Evolutionary conservation across 2,113 vertebrate species (phyloP).

Genomic region (Egretta garzetta): DNA sequence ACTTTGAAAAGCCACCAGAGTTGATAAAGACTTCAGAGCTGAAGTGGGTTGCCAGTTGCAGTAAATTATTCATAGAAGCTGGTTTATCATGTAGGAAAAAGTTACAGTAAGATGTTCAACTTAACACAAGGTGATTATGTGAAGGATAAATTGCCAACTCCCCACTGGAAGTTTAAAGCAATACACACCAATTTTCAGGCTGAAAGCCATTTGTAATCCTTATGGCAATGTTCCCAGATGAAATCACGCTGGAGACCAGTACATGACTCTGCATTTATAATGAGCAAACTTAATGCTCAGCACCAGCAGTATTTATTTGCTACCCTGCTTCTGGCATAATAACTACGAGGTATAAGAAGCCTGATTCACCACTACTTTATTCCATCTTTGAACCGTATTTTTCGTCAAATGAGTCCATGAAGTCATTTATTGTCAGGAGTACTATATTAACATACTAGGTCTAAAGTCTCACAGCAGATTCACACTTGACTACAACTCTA

Average conservation of each 20-base stretch:
- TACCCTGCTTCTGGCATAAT: neutral
- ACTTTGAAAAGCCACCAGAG: slow-evolving; percentile 31
- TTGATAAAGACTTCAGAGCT: slow-evolving; percentile 14
- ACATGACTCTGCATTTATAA: slow-evolving; percentile 52
- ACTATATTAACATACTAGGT: neutral
- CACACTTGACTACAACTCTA: neutral
- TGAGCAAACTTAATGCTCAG: slow-evolving; percentile 18
- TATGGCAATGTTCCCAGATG: slow-evolving; percentile 48
- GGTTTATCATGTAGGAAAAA: slow-evolving; percentile 53
- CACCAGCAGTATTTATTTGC: slow-evolving; percentile 7
- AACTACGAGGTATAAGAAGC: neutral
- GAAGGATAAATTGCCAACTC: slow-evolving; percentile 56
- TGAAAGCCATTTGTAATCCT: slow-evolving; percentile 56
- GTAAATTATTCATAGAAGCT: slow-evolving; percentile 49
- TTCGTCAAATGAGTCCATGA: neutral
- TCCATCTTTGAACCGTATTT: neutral
- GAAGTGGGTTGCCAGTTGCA: neutral
- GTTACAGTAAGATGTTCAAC: slow-evolving; percentile 50
- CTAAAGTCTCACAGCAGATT: neutral
- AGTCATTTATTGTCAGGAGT: neutral
- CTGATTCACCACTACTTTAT: neutral
- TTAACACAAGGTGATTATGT: slow-evolving; percentile 54
- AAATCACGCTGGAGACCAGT: neutral
- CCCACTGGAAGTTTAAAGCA: slow-evolving; percentile 50
- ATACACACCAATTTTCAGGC: slow-evolving; percentile 41